phyloP scores from a whole-genome alignment of 1,140 invertebrate species.

The Drosophila bifasciata region DNA sequence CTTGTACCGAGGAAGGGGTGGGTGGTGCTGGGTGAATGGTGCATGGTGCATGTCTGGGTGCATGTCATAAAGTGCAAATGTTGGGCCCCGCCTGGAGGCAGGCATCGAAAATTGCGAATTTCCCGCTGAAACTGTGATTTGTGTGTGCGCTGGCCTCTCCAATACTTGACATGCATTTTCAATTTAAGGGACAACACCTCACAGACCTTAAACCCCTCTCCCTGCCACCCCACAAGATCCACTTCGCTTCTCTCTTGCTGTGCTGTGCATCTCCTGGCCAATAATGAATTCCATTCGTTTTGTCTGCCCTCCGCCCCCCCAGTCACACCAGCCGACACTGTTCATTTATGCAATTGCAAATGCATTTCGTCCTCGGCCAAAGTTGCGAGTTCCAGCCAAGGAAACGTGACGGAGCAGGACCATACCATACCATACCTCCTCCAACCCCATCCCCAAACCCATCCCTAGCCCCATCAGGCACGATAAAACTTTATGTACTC shows the following conservation, averaged over 20 bases:
- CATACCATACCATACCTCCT: constrained; percentile 1
- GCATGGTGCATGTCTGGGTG: background rate
- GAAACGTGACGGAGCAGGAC: constrained; percentile 48
- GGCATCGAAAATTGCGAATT: constrained; percentile 53
- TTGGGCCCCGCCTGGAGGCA: constrained; percentile 34
- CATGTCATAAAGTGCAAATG: constrained; percentile 75
- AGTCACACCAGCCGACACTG: constrained; percentile 6
- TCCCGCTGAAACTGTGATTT: constrained; percentile 59
- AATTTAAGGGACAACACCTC: constrained; percentile 70
- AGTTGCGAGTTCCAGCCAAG: constrained; percentile 45
- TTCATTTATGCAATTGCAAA: constrained; percentile 70
- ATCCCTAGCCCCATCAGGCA: constrained; percentile 9
- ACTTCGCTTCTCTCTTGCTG: background rate
- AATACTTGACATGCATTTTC: constrained; percentile 80
- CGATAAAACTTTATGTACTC: constrained; percentile 78
- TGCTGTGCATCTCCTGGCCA: constrained; percentile 43
- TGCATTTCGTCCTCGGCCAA: constrained; percentile 55
- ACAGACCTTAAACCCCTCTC: constrained; percentile 21
- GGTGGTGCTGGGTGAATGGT: background rate
- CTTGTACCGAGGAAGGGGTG: background rate
- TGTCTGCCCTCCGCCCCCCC: constrained; percentile 36
- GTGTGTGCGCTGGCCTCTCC: constrained; percentile 44
- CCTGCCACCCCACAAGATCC: background rate
- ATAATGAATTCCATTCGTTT: constrained; percentile 83
- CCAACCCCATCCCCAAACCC: background rate